A percentile compares a stretch with the other conserved stretches of the same genome.
These are phyloP conservation scores for Drosophila paramelanica DNA, from an alignment of 2,888 invertebrate species.

Conservation along the genomic window DNA sequence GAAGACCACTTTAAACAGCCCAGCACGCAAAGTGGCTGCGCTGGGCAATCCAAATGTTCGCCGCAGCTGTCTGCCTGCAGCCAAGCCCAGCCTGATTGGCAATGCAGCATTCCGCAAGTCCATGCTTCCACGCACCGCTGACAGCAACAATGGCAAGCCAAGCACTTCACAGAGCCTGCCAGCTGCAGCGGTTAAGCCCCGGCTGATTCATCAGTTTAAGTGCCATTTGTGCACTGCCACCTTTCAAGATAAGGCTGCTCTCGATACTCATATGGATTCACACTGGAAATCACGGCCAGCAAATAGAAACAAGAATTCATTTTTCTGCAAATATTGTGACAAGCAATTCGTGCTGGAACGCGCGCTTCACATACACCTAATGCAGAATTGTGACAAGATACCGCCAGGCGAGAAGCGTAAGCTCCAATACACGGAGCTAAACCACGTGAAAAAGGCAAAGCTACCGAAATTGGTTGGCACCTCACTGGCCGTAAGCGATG, in stretches of 20 bases:
- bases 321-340: conserved; percentile 81
- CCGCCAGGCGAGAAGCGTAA: conserved; percentile 82
- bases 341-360: conserved; percentile 81
- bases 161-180: not conserved
- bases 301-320: conserved; percentile 17
- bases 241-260: conserved; percentile 67
- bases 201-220: conserved; percentile 13
- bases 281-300: conserved; percentile 41
- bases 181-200: conserved; percentile 1
- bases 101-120: conserved; percentile 30
- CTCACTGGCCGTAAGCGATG: not conserved
- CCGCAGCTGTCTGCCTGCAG: conserved; percentile 58
- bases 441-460: conserved; percentile 79
- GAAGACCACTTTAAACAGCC: conserved; percentile 83
- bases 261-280: conserved; percentile 74
- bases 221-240: conserved; percentile 70
- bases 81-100: conserved; percentile 7
- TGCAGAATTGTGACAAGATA: conserved; percentile 82
- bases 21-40: conserved; percentile 71
- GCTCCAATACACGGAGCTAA: conserved; percentile 76
- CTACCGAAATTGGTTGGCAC: conserved; percentile 59
- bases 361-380: conserved; percentile 80
- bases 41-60: conserved; percentile 20
- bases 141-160: conserved; percentile 8
- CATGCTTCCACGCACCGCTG: conserved; percentile 12